Conservation (phyloP, 2,888 invertebrate genomes). For the Acleris literana region DNA sequence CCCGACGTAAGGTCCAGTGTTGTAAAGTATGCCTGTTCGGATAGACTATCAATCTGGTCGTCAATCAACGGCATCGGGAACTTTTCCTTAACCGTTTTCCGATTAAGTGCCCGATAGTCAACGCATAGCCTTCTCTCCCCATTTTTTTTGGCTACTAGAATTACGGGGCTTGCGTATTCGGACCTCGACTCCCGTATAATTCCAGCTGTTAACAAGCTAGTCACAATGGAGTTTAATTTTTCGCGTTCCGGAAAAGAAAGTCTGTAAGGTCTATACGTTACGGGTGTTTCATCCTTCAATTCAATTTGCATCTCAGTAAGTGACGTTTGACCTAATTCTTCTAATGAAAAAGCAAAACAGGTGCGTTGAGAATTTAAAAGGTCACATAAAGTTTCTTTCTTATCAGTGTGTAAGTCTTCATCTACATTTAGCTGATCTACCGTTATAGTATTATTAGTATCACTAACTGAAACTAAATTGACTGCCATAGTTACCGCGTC, state of each 20-base stretch:
- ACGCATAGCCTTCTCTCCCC: constrained; percentile 8
- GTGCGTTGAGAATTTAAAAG: not conserved
- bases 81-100: constrained; percentile 15
- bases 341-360: not conserved
- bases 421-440: not conserved
- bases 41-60: not conserved
- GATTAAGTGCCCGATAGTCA: constrained; percentile 12
- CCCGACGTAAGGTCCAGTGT: not conserved
- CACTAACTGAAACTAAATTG: no score
- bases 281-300: not conserved
- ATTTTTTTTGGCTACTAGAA: constrained; percentile 12
- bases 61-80: constrained; percentile 15
- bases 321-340: not conserved
- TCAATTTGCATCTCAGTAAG: not conserved
- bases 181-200: constrained; percentile 18
- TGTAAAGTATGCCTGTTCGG: not conserved
- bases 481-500: no score
- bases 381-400: not conserved
- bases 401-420: not conserved
- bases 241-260: not conserved
- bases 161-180: constrained; percentile 14
- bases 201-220: constrained; percentile 5
- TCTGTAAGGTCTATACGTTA: not conserved
- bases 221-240: not conserved
- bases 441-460: not conserved